Base-by-base conservation (phyloP, 2,888 invertebrate genomes). In the Uloborus plumipes region DNA sequence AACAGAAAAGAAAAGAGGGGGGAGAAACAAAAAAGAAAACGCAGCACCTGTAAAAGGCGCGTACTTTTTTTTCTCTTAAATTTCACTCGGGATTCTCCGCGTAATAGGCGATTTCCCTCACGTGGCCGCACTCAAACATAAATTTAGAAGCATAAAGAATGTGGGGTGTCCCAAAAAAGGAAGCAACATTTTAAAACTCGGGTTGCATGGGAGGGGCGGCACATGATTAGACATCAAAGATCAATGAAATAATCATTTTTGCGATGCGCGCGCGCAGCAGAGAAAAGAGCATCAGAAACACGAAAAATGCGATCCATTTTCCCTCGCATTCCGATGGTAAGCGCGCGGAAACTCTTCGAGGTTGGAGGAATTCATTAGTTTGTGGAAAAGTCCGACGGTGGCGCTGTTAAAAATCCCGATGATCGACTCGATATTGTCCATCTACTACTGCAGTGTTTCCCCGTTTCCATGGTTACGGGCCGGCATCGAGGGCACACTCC, bases 371-470 rank as follows among this genome's bases (percentile, higher is more conserved):
- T 81, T 81, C 80, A 81, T 74, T 70, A 81, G 80, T 81, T 81
- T 69, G 31, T 62, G 70, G 74, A 81, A 80, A 69, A 74, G 80
- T 81, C 80, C 80, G 74, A 81, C 70, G 80, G 80, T 64, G 80
- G 80, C 80, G 80, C 80, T 81, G 80, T 73, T 79, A 53, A 72
- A 73, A 81, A 74, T 81, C 80, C 80, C 69, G 55, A 81, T 81
- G 80, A 81, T 81, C 80, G 80, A 81, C 80, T 81, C 80, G 74
- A 81, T 81, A 81, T 69, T 75, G 80, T 74, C 80, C 74, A 81
- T 81, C 80, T 81, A 81, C 80, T 81, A 81, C 80, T 81, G 80
- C 80, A 81, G 74, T 81, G 80, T 81, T 81, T 81, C 80, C 64
- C 31, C 80, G 80, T 81, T 51, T 58, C 15, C 74, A 81, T 81